Evolutionary conservation across 2,888 invertebrate species (phyloP).

Genomic region (Agonopterix heracliana): DNA sequence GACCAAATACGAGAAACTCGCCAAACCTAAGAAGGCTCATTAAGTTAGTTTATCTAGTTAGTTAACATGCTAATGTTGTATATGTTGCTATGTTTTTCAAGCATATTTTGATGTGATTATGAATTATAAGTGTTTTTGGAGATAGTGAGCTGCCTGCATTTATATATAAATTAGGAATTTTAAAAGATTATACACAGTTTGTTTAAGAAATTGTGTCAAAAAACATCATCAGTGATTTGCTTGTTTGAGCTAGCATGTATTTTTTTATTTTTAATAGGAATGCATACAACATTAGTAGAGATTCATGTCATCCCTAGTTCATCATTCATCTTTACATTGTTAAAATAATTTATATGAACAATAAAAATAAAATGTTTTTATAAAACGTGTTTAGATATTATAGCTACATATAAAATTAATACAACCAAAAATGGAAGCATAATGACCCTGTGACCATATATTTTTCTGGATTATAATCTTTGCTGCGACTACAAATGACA

Average conservation of each 20-base stretch:
- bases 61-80: slow-evolving; percentile 41
- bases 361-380: slow-evolving; percentile 46
- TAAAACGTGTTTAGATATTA: not conserved
- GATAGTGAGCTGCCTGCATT: not conserved
- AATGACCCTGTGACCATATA: too few species aligned
- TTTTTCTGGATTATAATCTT: too few species aligned
- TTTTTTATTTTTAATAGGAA: too few species aligned
- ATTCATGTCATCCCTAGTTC: slow-evolving; percentile 34
- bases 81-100: too few species aligned
- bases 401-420: too few species aligned
- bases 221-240: too few species aligned
- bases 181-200: too few species aligned
- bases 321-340: slow-evolving; percentile 36
- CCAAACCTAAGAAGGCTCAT: slow-evolving; percentile 82
- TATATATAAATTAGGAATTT: not conserved
- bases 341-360: slow-evolving; percentile 65
- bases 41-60: slow-evolving; percentile 39
- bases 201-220: too few species aligned
- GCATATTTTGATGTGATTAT: not conserved
- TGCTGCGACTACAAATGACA: too few species aligned
- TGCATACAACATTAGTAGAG: slow-evolving; percentile 36
- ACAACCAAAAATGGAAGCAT: too few species aligned
- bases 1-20: slow-evolving; percentile 91
- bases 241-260: too few species aligned
- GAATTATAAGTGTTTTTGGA: not conserved